phyloP scores from a whole-genome alignment of 2,113 vertebrate species.

The Mus musculus region GRCm39 chr9:75746501-75747000 shows the following conservation, averaged over 20 bases:
- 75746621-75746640: slow-evolving; percentile 68
- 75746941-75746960: slow-evolving; percentile 96
- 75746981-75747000: slow-evolving; percentile 17
- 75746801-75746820: slow-evolving; percentile 68
- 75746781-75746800: slow-evolving; percentile 60
- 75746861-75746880: slow-evolving; percentile 95
- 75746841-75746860: slow-evolving; percentile 94
- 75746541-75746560: background rate
- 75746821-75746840: slow-evolving; percentile 96
- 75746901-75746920: slow-evolving; percentile 99
- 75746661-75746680: background rate
- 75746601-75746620: slow-evolving; percentile 63
- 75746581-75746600: slow-evolving; percentile 32
- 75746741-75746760: slow-evolving; percentile 63
- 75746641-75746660: slow-evolving; percentile 34
- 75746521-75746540: background rate
- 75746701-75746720: slow-evolving; percentile 42
- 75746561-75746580: background rate
- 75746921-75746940: slow-evolving; percentile 98
- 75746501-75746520: background rate
- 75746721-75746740: slow-evolving; percentile 60
- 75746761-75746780: slow-evolving; percentile 62
- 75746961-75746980: slow-evolving; percentile 97
- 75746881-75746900: slow-evolving; percentile 99
- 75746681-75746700: slow-evolving; percentile 22